phyloP scores from a whole-genome alignment of 2,113 vertebrate species.

The Zootoca vivipara region DNA sequence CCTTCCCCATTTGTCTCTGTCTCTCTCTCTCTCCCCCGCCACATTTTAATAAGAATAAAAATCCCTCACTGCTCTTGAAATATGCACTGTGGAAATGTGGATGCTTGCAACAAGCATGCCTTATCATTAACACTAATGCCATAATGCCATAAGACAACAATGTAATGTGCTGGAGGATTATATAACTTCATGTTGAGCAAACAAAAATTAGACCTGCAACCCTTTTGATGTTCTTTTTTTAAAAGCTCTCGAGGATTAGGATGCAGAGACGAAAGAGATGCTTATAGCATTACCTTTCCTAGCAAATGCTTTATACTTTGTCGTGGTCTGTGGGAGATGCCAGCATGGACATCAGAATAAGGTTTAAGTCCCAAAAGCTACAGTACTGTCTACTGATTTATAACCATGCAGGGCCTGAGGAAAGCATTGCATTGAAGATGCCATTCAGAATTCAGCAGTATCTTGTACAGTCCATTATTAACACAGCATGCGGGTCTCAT shows the following conservation, averaged over 20 bases:
- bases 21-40: slow-evolving; percentile 6
- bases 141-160: slow-evolving; percentile 52
- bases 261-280: slow-evolving; percentile 28
- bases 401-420: neutral
- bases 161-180: slow-evolving; percentile 63
- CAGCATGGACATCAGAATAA: neutral
- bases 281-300: slow-evolving; percentile 1
- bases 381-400: fast-evolving
- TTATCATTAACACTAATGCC: slow-evolving; percentile 66
- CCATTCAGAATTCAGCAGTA: neutral
- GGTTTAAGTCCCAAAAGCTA: neutral
- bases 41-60: slow-evolving; percentile 67
- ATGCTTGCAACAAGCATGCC: slow-evolving; percentile 61
- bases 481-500: neutral
- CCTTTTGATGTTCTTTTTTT: slow-evolving; percentile 50
- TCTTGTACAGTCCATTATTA: neutral
- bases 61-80: slow-evolving; percentile 74
- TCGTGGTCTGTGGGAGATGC: neutral
- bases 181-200: slow-evolving; percentile 55
- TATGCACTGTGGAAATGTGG: slow-evolving; percentile 60
- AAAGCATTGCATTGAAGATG: neutral
- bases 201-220: slow-evolving; percentile 59
- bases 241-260: slow-evolving; percentile 50
- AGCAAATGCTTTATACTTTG: neutral
- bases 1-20: neutral